phyloP scores from a whole-genome alignment of 2,113 vertebrate genomes.

The Rhea pennata region DNA sequence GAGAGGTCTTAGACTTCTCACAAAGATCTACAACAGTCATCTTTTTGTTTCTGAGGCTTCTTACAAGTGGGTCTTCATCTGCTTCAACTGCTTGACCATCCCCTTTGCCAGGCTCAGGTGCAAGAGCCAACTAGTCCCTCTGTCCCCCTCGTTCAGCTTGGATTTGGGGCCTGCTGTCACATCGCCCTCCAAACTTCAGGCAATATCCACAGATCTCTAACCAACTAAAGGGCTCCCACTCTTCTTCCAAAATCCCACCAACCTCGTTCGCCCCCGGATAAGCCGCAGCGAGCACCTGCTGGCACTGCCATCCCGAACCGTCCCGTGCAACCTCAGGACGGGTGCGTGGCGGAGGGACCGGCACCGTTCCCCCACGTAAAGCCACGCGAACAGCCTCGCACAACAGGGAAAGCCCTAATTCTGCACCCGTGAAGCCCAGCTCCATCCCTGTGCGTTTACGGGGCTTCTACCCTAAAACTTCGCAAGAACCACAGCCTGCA shows the following conservation, averaged over 20 bases:
- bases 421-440: neutral
- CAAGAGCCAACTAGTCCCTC: neutral
- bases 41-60: too few relatives aligned
- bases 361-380: neutral
- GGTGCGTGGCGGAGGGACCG: neutral
- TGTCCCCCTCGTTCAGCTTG: neutral
- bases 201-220: rapidly evolving
- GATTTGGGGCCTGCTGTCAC: neutral
- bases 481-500: neutral
- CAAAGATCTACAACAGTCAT: neutral
- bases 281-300: neutral
- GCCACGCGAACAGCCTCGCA: neutral
- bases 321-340: neutral
- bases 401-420: rapidly evolving
- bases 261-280: neutral
- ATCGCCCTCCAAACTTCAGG: neutral
- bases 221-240: neutral
- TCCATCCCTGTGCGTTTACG: neutral
- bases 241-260: neutral
- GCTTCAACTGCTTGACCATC: neutral
- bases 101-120: neutral
- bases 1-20: neutral
- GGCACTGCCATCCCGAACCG: neutral
- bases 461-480: neutral
- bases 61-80: neutral